These are phyloP conservation scores for Dorcus parallelipipedus DNA, from an alignment of 2,888 invertebrate species.

Conservation along the genomic window DNA sequence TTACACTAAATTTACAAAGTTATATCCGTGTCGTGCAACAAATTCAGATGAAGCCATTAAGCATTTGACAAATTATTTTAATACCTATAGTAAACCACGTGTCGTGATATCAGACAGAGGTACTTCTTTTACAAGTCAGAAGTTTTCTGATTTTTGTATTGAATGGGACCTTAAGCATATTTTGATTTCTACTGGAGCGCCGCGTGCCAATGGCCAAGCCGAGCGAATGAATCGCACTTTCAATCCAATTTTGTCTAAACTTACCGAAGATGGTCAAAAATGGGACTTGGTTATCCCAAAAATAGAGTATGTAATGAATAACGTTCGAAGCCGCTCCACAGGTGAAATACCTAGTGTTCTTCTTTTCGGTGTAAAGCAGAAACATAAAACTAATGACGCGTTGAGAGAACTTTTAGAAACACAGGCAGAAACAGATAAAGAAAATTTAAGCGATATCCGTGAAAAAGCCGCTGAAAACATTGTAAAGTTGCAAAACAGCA, in stretches of 20 bases:
- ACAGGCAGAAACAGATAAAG: neutral
- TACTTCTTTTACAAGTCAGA: slow-evolving; percentile 27
- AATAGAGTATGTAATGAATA: slow-evolving; percentile 21
- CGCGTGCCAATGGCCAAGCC: slow-evolving; percentile 35
- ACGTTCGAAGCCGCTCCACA: slow-evolving; percentile 21
- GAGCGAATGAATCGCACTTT: slow-evolving; percentile 27
- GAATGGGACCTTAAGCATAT: slow-evolving; percentile 23
- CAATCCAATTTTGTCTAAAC: slow-evolving; percentile 29
- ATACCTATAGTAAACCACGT: slow-evolving; percentile 24
- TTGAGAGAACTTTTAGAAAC: slow-evolving; percentile 5
- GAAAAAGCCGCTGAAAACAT: slow-evolving; percentile 20
- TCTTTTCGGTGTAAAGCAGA: slow-evolving; percentile 32
- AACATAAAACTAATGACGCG: slow-evolving; percentile 19
- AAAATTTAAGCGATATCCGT: slow-evolving; percentile 22
- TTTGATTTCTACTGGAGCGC: slow-evolving; percentile 30
- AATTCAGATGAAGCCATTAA: slow-evolving; percentile 20
- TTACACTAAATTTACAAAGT: slow-evolving; percentile 30
- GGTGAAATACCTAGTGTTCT: slow-evolving; percentile 28
- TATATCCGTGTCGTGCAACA: slow-evolving; percentile 25
- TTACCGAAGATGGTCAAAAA: slow-evolving; percentile 14
- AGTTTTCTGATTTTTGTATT: slow-evolving; percentile 26
- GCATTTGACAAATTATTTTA: slow-evolving; percentile 29
- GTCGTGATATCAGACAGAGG: slow-evolving; percentile 32
- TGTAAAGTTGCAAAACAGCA: slow-evolving; percentile 23
- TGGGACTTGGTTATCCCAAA: slow-evolving; percentile 26